phyloP scores from a whole-genome alignment of 2,113 vertebrate species.

The Tyrannus savana region DNA sequence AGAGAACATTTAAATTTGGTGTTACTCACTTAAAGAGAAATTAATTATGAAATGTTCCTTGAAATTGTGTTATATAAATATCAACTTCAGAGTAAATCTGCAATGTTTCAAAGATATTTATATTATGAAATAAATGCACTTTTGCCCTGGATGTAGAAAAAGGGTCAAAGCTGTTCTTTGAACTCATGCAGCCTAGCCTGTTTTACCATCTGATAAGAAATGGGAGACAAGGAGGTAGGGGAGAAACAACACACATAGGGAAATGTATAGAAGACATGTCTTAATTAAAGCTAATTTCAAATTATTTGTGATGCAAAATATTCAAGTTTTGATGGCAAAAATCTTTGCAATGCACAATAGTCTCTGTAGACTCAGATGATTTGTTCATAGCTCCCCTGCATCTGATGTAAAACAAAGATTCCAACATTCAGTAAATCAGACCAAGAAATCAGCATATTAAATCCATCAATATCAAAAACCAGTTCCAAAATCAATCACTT shows the following conservation, averaged over 20 bases:
- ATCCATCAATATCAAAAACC: constrained; percentile 19
- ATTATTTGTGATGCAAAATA: neutral
- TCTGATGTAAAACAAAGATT: neutral
- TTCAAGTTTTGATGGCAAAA: neutral
- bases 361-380: neutral
- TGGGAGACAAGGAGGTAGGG: neutral
- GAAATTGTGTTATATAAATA: neutral
- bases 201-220: neutral
- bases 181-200: neutral
- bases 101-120: neutral
- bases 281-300: neutral
- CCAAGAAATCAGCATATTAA: neutral
- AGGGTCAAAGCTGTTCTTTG: neutral
- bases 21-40: neutral
- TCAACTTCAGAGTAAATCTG: neutral
- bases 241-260: neutral
- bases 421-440: neutral
- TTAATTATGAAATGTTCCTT: neutral
- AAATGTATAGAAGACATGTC: neutral
- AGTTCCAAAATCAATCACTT: constrained; percentile 27
- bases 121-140: neutral
- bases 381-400: neutral
- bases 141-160: neutral
- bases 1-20: neutral
- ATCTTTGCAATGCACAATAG: neutral